Conservation (phyloP, 1,140 invertebrate species). For the Dreissena rostriformis region DNA sequence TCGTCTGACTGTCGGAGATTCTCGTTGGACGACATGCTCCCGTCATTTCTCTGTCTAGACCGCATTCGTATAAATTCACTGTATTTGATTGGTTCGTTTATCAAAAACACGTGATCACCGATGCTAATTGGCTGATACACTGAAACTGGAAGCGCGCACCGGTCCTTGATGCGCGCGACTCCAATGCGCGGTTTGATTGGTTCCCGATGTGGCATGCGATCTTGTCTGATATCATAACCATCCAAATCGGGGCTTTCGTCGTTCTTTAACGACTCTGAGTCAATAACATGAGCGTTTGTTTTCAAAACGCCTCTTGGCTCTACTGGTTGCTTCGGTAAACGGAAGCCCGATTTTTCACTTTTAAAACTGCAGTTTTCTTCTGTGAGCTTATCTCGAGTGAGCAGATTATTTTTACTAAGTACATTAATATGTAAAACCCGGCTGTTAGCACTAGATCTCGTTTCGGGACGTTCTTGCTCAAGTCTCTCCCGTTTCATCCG, state of each 20-base stretch:
- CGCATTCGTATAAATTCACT: slow-evolving; percentile 29
- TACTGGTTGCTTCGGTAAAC: background rate
- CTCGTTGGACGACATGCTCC: background rate
- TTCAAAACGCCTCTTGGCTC: slow-evolving; percentile 17
- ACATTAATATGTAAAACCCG: slow-evolving; percentile 23
- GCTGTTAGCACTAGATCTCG: background rate
- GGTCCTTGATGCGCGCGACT: slow-evolving; percentile 19
- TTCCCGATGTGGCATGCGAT: background rate
- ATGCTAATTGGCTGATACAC: slow-evolving; percentile 45
- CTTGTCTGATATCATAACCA: background rate
- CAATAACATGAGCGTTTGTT: slow-evolving; percentile 41
- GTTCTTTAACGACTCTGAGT: slow-evolving; percentile 18
- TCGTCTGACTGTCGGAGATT: background rate
- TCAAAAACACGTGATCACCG: slow-evolving; percentile 43
- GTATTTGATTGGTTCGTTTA: slow-evolving; percentile 47
- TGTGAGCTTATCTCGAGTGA: slow-evolving; percentile 10
- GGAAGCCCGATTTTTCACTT: background rate
- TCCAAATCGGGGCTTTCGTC: background rate
- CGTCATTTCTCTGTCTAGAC: slow-evolving; percentile 38
- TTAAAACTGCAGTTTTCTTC: slow-evolving; percentile 10
- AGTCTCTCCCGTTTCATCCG: slow-evolving; percentile 27
- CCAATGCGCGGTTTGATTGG: slow-evolving; percentile 8
- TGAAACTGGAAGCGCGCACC: slow-evolving; percentile 49
- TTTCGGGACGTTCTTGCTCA: slow-evolving; percentile 10
- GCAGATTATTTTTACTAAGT: slow-evolving; percentile 23